A percentile compares a stretch with the other conserved stretches of the same genome.
phyloP scores from a whole-genome alignment of 2,113 vertebrate species.

The Trematomus loennbergii region DNA sequence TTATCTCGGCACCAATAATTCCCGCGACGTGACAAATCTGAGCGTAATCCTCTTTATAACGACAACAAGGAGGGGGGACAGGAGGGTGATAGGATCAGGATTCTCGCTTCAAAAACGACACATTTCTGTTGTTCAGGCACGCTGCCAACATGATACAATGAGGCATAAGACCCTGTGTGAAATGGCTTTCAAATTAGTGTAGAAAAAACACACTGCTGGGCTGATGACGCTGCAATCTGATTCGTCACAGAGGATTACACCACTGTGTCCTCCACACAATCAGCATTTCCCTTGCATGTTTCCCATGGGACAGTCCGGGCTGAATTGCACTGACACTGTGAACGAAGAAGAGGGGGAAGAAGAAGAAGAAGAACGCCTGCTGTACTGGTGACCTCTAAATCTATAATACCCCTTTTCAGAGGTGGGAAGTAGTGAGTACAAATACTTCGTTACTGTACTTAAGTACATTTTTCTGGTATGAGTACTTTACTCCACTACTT shows the following conservation, averaged over 20 bases:
- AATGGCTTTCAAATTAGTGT: conserved; percentile 61
- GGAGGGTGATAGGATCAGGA: conserved; percentile 61
- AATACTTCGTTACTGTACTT: too few species aligned
- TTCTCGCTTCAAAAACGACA: background rate
- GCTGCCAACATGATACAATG: conserved; percentile 35
- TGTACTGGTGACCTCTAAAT: too few species aligned
- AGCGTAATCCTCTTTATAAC: conserved; percentile 69
- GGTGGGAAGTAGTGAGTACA: too few species aligned
- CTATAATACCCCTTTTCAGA: too few species aligned
- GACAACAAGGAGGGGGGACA: conserved; percentile 17
- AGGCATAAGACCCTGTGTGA: conserved; percentile 38
- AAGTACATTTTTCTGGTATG: too few species aligned
- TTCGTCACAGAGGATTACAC: conserved; percentile 77
- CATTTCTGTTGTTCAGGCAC: conserved; percentile 43
- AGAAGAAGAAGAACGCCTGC: background rate
- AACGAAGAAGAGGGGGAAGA: background rate
- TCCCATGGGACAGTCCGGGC: conserved; percentile 11
- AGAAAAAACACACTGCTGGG: conserved; percentile 45
- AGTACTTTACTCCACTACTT: too few species aligned
- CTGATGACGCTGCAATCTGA: conserved; percentile 60
- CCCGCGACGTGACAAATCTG: conserved; percentile 57
- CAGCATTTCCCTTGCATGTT: conserved; percentile 30
- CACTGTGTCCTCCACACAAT: conserved; percentile 52
- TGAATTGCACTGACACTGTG: conserved; percentile 60
- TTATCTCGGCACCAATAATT: conserved; percentile 57